Evolutionary conservation across 2,888 invertebrate genomes (phyloP).

Genomic region (Polydrusus pterygomalis): DNA sequence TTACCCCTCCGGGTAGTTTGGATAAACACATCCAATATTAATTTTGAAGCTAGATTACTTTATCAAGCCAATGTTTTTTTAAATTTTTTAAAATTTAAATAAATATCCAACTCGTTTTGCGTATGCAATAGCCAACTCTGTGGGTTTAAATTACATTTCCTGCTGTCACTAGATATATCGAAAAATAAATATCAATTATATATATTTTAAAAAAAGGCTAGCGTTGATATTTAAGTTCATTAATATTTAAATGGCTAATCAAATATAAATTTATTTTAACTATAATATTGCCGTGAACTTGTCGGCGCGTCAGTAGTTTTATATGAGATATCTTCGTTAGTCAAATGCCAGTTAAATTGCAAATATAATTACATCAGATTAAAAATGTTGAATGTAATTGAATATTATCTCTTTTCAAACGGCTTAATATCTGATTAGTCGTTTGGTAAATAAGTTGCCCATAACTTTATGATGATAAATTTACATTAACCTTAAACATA

Average conservation of each 20-base stretch:
- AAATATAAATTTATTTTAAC: not conserved
- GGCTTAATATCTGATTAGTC: not conserved
- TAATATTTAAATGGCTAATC: slow-evolving; percentile 4
- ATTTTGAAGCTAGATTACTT: too few species aligned
- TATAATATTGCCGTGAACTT: not conserved
- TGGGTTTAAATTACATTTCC: too few species aligned
- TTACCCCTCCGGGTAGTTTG: too few species aligned
- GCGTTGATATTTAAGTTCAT: not conserved
- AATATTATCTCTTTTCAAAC: not conserved
- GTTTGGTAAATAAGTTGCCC: not conserved
- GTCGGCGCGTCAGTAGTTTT: not conserved
- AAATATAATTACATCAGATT: slow-evolving; percentile 10
- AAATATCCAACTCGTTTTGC: too few species aligned
- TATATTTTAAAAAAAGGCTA: too few species aligned
- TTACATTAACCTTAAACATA: not conserved
- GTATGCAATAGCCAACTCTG: too few species aligned
- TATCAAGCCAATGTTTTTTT: too few species aligned
- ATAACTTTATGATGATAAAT: slow-evolving; percentile 6
- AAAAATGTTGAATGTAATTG: not conserved
- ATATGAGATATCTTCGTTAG: slow-evolving; percentile 6
- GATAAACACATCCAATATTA: too few species aligned
- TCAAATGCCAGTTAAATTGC: slow-evolving; percentile 14
- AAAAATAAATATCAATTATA: too few species aligned
- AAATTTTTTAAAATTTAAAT: too few species aligned
- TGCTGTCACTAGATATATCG: too few species aligned